A percentile compares a stretch with the other conserved stretches of the same genome.
These are phyloP conservation scores for Pionites leucogaster DNA, from an alignment of 2,113 vertebrate species.

Conservation along the genomic window DNA sequence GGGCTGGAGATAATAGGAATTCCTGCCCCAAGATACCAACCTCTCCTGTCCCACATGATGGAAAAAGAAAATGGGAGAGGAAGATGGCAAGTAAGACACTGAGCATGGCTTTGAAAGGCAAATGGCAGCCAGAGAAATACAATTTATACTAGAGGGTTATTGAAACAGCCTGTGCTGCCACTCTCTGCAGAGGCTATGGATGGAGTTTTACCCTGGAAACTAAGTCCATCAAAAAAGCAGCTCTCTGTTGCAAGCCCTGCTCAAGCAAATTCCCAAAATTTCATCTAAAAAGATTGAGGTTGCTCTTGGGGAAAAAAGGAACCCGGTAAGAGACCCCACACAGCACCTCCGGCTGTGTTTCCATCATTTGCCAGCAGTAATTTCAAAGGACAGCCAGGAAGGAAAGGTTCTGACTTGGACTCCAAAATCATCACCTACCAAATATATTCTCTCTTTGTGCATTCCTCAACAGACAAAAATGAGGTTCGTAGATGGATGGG, in stretches of 20 bases:
- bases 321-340: neutral
- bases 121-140: neutral
- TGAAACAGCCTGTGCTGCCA: neutral
- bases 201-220: neutral
- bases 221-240: neutral
- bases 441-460: neutral
- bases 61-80: neutral
- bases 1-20: neutral
- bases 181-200: neutral
- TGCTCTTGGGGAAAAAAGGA: neutral
- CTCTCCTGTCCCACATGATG: neutral
- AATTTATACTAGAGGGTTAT: neutral
- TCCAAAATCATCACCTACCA: neutral
- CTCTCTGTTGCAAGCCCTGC: neutral
- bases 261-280: neutral
- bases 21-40: neutral
- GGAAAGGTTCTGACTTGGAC: neutral
- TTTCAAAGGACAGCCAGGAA: neutral
- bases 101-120: neutral
- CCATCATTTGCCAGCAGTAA: neutral
- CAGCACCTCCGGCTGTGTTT: neutral
- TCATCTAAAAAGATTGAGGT: neutral
- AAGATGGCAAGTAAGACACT: neutral
- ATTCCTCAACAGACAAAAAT: conserved; percentile 43
- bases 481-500: neutral